Evolutionary conservation across 2,797 vertebrate genomes (phyloP).

Genomic region (Myotis myotis): DNA sequence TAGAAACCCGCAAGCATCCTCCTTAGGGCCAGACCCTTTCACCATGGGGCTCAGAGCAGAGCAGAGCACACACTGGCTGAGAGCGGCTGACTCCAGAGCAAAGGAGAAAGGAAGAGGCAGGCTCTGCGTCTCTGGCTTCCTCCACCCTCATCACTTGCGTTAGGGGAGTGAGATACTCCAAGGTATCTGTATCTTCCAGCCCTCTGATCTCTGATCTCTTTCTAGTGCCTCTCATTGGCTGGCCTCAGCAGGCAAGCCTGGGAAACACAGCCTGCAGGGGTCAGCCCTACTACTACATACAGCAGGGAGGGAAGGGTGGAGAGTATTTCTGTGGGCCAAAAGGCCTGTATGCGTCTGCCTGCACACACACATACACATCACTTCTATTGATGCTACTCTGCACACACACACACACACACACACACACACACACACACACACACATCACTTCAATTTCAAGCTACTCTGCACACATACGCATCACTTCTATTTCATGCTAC

Average conservation of each 20-base stretch:
- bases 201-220: neutral
- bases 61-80: neutral
- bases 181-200: neutral
- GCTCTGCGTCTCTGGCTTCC: accelerated
- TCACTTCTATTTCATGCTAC: neutral
- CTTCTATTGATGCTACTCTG: neutral
- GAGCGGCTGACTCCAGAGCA: neutral
- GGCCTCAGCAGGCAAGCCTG: neutral
- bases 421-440: too few relatives aligned
- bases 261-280: neutral
- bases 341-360: neutral
- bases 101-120: neutral
- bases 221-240: neutral
- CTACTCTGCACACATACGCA: neutral
- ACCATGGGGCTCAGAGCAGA: neutral
- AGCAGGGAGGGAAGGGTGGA: neutral
- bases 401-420: too few relatives aligned
- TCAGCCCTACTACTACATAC: neutral
- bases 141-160: neutral
- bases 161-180: neutral
- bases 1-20: neutral
- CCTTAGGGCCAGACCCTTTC: neutral
- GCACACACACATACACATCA: too few relatives aligned
- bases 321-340: neutral
- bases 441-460: neutral